Base-by-base conservation (phyloP, 2,797 vertebrate genomes). In the Malacoraja senta region DNA sequence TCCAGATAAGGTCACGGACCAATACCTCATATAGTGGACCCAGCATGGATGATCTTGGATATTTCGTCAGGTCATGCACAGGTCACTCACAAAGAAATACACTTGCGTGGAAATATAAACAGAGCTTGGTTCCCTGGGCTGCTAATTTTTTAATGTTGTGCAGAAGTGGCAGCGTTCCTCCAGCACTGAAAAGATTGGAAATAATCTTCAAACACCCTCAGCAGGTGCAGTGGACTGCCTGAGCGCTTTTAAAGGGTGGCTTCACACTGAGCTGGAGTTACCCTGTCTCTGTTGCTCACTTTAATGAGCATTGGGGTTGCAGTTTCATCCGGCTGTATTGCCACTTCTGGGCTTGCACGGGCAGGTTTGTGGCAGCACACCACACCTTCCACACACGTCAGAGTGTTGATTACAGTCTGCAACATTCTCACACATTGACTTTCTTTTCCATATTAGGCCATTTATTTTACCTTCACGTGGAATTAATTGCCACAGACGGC, bases 141-240 rank as follows among this genome's bases (percentile, higher is more conserved):
- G 63, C n/a, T 86, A 86, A 68, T 68, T 88, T 88, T 88, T 68
- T 35, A 88, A 88, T 65, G n/a, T 88, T 32, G 63, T 88, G 63
- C 84, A 88, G 84, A 88, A 88, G 68, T 88, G 63, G 65, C 84
- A 68, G 63, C 63, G 32, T 68, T 35, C 32, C 68, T 8, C 84
- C 1, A 88, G 84, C 84, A 88, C 65, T 88, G 68, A 35, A 68
- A 88, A 68, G 84, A 88, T 88, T 19, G 61, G 68, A 88, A 68
- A 35, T 88, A 68, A 88, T 88, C 61, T 88, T 88, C 84, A 88
- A 88, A 88, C 63, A 9, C 15, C 63, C 83, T 9, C 63, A 35
- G 84, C 84, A 68, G 84, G 61, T 68, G 84, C 63, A 65, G 9
- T 35, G 24, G 63, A 35, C 84, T 68, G 81, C 81, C 53, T 61